Conservation (phyloP, 2,888 invertebrate species). For the Megastigmus dorsalis region DNA sequence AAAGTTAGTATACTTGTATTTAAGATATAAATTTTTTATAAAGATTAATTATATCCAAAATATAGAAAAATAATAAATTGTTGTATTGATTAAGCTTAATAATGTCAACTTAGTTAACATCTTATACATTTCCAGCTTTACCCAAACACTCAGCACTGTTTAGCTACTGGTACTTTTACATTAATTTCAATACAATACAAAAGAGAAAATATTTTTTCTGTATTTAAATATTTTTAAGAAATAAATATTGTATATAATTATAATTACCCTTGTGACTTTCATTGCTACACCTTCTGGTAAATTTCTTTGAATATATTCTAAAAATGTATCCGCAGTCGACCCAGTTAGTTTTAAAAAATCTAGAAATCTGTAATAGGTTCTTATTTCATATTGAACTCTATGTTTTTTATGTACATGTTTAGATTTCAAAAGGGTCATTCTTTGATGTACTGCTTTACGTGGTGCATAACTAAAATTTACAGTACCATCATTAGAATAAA, state of each 20-base stretch:
- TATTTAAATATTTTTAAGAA: constrained; percentile 42
- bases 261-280: constrained; percentile 90
- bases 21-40: too few relatives aligned
- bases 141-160: too few relatives aligned
- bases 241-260: constrained; percentile 49
- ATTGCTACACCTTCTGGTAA: constrained; percentile 97
- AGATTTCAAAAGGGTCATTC: constrained; percentile 89
- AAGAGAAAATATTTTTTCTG: constrained; percentile 29
- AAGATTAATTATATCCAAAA: too few relatives aligned
- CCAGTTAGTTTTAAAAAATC: constrained; percentile 91
- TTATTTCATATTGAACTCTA: constrained; percentile 94
- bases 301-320: constrained; percentile 97
- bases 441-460: constrained; percentile 83
- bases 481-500: too few relatives aligned
- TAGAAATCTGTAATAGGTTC: constrained; percentile 92
- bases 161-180: too few relatives aligned
- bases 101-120: too few relatives aligned
- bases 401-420: constrained; percentile 95
- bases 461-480: constrained; percentile 83
- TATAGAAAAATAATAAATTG: too few relatives aligned
- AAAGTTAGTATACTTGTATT: too few relatives aligned
- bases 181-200: too few relatives aligned
- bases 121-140: too few relatives aligned
- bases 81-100: too few relatives aligned
- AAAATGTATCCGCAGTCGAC: constrained; percentile 94